A percentile compares a stretch with the other conserved stretches of the same genome.
phyloP scores from a whole-genome alignment of 64 coral and sea anemone genomes.

The Pachyseris speciosa region DNA sequence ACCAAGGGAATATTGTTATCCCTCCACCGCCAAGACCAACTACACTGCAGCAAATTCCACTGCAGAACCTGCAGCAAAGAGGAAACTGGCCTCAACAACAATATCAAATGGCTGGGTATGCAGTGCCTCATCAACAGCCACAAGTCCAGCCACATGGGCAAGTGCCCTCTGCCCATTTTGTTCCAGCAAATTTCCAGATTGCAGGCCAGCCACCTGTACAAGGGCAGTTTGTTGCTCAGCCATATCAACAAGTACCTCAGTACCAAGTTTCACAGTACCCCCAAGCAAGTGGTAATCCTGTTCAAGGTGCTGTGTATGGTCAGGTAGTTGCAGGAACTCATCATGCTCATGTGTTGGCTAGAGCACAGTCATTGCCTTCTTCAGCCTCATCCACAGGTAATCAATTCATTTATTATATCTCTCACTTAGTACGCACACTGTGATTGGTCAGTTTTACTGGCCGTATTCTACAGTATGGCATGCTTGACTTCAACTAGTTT shows the following conservation, averaged over 20 bases:
- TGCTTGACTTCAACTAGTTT: too few relatives aligned
- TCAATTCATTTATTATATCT: neutral
- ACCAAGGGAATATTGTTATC: slow-evolving; percentile 17
- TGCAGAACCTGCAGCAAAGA: slow-evolving; percentile 10
- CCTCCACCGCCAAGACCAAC: neutral
- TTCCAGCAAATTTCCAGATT: slow-evolving; percentile 33
- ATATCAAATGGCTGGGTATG: slow-evolving; percentile 34
- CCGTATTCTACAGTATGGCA: too few relatives aligned
- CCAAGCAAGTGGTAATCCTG: neutral
- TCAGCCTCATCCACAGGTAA: slow-evolving; percentile 1
- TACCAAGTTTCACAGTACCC: slow-evolving; percentile 26
- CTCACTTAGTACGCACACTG: too few relatives aligned
- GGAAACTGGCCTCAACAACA: slow-evolving; percentile 62
- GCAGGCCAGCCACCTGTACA: neutral
- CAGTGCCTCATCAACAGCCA: slow-evolving; percentile 16
- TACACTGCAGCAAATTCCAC: slow-evolving; percentile 9
- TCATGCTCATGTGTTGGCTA: neutral
- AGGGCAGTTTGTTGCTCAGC: slow-evolving; percentile 55
- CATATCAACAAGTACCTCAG: slow-evolving; percentile 43
- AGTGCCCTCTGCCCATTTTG: slow-evolving; percentile 59
- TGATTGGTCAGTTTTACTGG: too few relatives aligned
- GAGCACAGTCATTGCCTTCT: neutral
- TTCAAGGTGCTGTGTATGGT: slow-evolving; percentile 40
- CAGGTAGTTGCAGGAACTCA: slow-evolving; percentile 19
- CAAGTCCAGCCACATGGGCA: slow-evolving; percentile 48